phyloP scores from a whole-genome alignment of 2,888 invertebrate species.

The Euphydryas editha region DNA sequence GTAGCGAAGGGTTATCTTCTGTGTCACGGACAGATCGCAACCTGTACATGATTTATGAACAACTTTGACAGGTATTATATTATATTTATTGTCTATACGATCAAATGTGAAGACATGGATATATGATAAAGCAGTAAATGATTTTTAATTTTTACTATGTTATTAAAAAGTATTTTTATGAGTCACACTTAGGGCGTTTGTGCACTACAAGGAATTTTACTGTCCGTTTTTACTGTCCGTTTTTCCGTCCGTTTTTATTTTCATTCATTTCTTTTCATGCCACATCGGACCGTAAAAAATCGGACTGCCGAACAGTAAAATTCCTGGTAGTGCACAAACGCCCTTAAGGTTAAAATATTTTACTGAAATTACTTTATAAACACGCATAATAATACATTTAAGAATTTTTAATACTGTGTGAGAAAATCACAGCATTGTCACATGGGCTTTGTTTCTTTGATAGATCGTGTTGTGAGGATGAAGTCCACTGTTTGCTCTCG shows the following conservation, averaged over 20 bases:
- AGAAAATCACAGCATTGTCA: conserved; percentile 33
- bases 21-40: conserved; percentile 68
- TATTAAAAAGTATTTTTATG: too few relatives aligned
- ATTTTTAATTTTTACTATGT: neutral
- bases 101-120: neutral
- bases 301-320: too few relatives aligned
- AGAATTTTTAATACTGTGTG: conserved; percentile 25
- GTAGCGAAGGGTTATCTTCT: conserved; percentile 64
- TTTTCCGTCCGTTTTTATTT: too few relatives aligned
- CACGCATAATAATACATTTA: neutral
- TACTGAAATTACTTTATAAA: neutral
- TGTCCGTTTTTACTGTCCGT: too few relatives aligned
- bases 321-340: neutral
- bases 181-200: too few relatives aligned
- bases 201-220: too few relatives aligned
- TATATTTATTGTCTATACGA: neutral
- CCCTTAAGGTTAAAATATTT: neutral
- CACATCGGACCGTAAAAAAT: too few relatives aligned
- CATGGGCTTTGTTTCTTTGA: conserved; percentile 38
- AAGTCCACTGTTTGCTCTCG: conserved; percentile 34
- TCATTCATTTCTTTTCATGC: too few relatives aligned
- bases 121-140: neutral
- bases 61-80: conserved; percentile 2
- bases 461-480: conserved; percentile 27
- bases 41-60: conserved; percentile 58